Evolutionary conservation across 2,113 vertebrate genomes (phyloP).

Genomic region (Rhineura floridana): DNA sequence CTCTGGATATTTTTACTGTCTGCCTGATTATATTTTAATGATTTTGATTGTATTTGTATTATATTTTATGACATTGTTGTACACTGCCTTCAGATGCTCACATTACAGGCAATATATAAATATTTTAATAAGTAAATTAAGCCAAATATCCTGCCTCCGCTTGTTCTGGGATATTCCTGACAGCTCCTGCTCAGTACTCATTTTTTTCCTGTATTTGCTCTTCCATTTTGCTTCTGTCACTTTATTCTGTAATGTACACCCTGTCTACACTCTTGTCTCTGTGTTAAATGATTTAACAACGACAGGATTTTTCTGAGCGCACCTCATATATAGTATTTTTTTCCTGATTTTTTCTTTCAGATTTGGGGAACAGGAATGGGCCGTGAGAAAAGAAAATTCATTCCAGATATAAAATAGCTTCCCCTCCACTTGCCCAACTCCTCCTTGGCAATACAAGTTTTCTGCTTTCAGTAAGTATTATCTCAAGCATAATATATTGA

Average conservation of each 20-base stretch:
- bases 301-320: not conserved
- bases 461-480: conserved; percentile 71
- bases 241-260: not conserved
- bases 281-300: not conserved
- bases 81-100: no score
- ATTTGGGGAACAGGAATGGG: conserved; percentile 70
- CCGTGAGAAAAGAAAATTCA: conserved; percentile 63
- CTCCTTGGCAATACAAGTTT: conserved; percentile 56
- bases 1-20: no score
- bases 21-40: no score
- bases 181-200: not conserved
- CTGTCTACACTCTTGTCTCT: not conserved
- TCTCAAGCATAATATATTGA: conserved; percentile 1
- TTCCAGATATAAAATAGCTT: conserved; percentile 68
- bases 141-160: not conserved
- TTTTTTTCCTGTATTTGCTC: not conserved
- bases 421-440: conserved; percentile 50
- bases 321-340: conserved; percentile 8
- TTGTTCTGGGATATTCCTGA: not conserved
- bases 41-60: no score
- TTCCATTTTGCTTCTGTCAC: not conserved
- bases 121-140: not conserved
- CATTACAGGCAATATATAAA: no score
- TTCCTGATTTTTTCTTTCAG: conserved; percentile 49
- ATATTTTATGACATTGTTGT: no score